Evolutionary conservation across 1,140 invertebrate genomes (phyloP), one percentile per base, ranked within the genome.

Genomic region (Probaryconus sp.): DNA sequence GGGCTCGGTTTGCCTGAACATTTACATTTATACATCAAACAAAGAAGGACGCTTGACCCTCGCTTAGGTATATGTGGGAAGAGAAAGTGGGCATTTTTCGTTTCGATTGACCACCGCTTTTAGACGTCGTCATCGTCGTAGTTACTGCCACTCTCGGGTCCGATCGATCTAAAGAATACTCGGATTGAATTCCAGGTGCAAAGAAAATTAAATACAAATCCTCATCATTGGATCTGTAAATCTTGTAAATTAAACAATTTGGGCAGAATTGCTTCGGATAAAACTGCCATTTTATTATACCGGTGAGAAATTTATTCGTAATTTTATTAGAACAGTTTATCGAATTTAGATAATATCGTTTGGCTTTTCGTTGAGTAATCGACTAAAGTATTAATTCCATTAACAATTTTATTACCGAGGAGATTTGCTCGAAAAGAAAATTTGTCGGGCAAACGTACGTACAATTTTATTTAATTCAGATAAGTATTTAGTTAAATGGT

Each of bases 21-120:
- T 71, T 65, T 70, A 69, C 69, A 70, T 77, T 72, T 67, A 21
- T 61, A 70, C 67, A 30, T 67, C 71, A 63, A 74, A 67, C 55
- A 70, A 74, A 72, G 47, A 63, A 64, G 48, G 37, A 53, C 13
- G n/a, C 61, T 58, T 26, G 55, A 50, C 48, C 55, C 33, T 74
- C 50, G 56, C n/a, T 70, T 73, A 65, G 24, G 40, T 77, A 60
- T 55, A 74, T 10, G 45, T 40, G 43, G 37, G 55, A 18, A 24
- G 33, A 64, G 24, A 73, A 64, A 67, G 60, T 37, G 31, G 38
- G 33, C 42, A 65, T 63, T 56, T n/a, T n/a, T 71, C 58, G 21
- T 28, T 58, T 33, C 75, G 79, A 81, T 80, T 83, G 78, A 82
- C 79, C 74, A 72, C 78, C 76, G 56, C 76, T 81, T 76, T 58